Evolutionary conservation across 2,113 vertebrate genomes (phyloP).

Genomic region (Vombatus ursinus): DNA sequence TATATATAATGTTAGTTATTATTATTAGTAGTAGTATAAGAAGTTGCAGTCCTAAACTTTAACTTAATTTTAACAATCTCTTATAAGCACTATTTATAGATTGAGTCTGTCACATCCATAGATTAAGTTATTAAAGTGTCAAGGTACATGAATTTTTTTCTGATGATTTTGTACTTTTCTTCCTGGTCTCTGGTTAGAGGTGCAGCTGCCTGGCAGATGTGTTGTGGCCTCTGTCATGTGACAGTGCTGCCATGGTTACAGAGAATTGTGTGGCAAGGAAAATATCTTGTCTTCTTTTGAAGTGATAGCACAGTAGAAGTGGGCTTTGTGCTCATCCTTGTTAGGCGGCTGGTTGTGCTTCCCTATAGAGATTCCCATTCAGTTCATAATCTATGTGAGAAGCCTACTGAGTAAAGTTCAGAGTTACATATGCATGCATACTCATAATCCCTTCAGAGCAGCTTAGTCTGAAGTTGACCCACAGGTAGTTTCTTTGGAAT

Average conservation of each 20-base stretch:
- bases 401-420: not conserved
- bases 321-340: not conserved
- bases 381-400: not conserved
- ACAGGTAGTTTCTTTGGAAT: not conserved
- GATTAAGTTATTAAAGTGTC: not conserved
- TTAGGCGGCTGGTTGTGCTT: not conserved
- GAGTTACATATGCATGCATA: not conserved
- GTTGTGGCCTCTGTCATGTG: not conserved
- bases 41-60: not conserved
- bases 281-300: not conserved
- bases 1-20: no score
- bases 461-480: not conserved
- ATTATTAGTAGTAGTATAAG: not conserved
- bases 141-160: not conserved
- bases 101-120: not conserved
- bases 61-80: not conserved
- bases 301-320: not conserved
- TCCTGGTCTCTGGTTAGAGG: not conserved
- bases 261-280: conserved; percentile 11
- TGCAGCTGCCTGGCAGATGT: not conserved
- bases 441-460: not conserved
- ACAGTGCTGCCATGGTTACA: fast-evolving
- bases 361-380: not conserved
- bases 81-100: not conserved
- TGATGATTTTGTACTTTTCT: not conserved